Percentiles rank a stretch among this genome's conserved stretches.
Evolutionary conservation across 2,113 vertebrate species (phyloP).

Genomic region (Colius striatus): DNA sequence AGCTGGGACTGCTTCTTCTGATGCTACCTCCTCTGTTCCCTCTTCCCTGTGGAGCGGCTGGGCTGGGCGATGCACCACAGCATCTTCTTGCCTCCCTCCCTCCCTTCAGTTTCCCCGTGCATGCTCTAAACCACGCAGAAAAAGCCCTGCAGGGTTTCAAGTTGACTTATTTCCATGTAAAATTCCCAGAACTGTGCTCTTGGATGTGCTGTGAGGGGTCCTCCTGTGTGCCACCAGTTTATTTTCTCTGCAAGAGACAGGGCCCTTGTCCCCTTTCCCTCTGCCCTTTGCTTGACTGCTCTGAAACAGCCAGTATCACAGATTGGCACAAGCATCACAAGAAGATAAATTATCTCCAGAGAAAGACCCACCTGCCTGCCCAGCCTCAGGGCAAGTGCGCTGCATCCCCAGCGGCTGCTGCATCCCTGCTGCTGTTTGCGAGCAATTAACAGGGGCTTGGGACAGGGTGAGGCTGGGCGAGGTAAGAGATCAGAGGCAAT

Average conservation of each 20-base stretch:
- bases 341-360: fast-evolving
- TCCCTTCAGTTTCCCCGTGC: fast-evolving
- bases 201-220: neutral
- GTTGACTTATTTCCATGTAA: neutral
- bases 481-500: neutral
- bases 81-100: neutral
- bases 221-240: fast-evolving
- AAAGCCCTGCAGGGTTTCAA: neutral
- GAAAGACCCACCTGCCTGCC: fast-evolving
- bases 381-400: fast-evolving
- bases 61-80: neutral
- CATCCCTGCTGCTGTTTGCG: neutral
- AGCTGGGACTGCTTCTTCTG: neutral
- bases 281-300: neutral
- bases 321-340: fast-evolving
- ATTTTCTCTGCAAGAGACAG: neutral
- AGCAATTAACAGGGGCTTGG: neutral
- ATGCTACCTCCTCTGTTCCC: neutral
- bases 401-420: neutral
- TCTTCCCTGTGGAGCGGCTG: fast-evolving
- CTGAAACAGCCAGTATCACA: neutral
- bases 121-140: neutral
- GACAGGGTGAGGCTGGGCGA: slow-evolving; percentile 15
- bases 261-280: neutral
- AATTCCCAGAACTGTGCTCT: neutral